Evolutionary conservation across 2,797 vertebrate genomes (phyloP).

Genomic region (Eurystomus glaucurus): DNA sequence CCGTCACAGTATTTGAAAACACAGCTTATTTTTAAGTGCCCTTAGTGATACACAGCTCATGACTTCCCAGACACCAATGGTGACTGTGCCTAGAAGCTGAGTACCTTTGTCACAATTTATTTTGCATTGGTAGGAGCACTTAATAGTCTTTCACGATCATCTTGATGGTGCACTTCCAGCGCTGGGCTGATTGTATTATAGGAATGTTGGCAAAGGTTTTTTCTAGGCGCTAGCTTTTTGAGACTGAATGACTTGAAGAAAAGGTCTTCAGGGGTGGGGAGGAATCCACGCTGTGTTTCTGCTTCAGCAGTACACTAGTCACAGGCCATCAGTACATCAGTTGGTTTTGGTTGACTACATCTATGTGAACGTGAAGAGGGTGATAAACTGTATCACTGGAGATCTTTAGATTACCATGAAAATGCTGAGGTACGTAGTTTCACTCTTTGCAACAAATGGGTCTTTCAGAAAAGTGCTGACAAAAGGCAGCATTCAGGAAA

Average conservation of each 20-base stretch:
- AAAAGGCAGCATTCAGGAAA: neutral
- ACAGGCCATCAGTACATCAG: neutral
- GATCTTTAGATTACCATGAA: neutral
- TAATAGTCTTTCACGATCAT: neutral
- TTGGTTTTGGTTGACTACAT: neutral
- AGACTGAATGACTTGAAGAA: neutral
- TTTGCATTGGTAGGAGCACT: neutral
- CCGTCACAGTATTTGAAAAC: neutral
- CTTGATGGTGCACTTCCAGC: neutral
- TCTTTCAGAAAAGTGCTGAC: neutral
- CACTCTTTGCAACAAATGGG: neutral
- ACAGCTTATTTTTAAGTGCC: neutral
- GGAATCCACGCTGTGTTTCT: neutral
- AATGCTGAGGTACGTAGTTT: neutral
- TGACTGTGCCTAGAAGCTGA: neutral
- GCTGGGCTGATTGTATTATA: neutral
- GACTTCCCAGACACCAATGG: neutral
- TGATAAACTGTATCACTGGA: neutral
- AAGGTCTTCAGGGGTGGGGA: rapidly evolving
- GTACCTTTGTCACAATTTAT: neutral
- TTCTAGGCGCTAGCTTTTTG: neutral
- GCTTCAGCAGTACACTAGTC: neutral
- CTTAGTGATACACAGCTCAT: neutral
- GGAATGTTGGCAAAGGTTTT: neutral
- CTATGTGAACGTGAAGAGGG: neutral